A percentile compares a stretch with the other conserved stretches of the same genome.
phyloP scores from a whole-genome alignment of 2,888 invertebrate species.

The Dyspetes luteomarginatus region DNA sequence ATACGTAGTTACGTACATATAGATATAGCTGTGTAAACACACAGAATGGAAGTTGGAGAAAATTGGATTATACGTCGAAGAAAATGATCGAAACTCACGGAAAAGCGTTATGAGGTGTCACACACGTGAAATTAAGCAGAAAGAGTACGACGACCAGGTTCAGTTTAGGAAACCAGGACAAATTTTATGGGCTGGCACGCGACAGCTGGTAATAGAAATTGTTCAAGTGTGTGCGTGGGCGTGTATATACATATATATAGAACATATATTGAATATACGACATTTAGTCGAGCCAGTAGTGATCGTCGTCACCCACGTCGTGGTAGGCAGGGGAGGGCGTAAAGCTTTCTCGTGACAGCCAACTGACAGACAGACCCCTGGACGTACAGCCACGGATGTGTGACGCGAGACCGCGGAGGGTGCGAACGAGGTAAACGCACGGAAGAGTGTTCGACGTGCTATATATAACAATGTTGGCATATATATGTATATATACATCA shows the following conservation, averaged over 20 bases:
- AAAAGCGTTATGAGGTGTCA: constrained; percentile 35
- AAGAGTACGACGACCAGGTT: constrained; percentile 9
- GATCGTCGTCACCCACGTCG: constrained; percentile 42
- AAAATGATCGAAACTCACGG: not conserved
- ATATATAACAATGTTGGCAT: constrained; percentile 8
- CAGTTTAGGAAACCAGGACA: not conserved
- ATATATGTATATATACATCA: constrained; percentile 10
- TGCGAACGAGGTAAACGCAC: constrained; percentile 77
- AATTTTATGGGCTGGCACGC: constrained; percentile 43
- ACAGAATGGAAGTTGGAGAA: constrained; percentile 7
- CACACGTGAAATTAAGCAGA: constrained; percentile 44
- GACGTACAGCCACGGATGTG: constrained; percentile 59
- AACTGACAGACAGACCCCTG: constrained; percentile 74
- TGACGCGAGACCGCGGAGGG: constrained; percentile 75
- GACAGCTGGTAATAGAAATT: constrained; percentile 55
- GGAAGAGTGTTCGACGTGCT: constrained; percentile 72
- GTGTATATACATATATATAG: constrained; percentile 6
- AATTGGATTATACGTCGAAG: constrained; percentile 31
- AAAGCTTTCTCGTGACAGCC: constrained; percentile 67
- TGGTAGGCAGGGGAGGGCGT: constrained; percentile 51
- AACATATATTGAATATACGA: not conserved
- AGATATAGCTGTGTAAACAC: not conserved
- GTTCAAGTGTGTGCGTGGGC: constrained; percentile 21
- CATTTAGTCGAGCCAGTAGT: constrained; percentile 27
- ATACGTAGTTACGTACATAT: not conserved